Evolutionary conservation across 2,797 vertebrate species (phyloP).

Genomic region (Momotus momota): DNA sequence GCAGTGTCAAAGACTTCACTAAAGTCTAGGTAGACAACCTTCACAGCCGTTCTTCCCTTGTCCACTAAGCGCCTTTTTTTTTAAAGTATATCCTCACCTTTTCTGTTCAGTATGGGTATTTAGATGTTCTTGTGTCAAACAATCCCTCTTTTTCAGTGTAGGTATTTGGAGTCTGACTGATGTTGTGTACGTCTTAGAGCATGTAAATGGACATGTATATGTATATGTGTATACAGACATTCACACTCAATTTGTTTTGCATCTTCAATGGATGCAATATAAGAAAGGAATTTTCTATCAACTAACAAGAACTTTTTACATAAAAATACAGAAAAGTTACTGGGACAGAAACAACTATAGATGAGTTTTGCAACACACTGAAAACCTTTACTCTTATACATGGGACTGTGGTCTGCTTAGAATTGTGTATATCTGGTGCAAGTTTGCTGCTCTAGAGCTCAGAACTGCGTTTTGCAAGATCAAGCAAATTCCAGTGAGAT

Average conservation of each 20-base stretch:
- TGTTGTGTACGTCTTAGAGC: neutral
- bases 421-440: neutral
- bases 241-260: neutral
- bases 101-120: neutral
- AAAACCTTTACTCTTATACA: neutral
- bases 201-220: fast-evolving
- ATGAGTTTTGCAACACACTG: neutral
- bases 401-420: neutral
- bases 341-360: neutral
- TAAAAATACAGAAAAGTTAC: neutral
- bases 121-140: neutral
- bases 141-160: neutral
- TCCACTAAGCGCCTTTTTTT: neutral
- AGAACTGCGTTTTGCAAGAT: neutral
- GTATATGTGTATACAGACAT: neutral
- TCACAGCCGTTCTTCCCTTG: neutral
- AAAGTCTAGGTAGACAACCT: neutral
- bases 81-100: neutral
- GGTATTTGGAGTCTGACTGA: neutral
- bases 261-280: neutral
- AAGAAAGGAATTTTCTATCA: neutral
- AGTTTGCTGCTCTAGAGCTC: neutral
- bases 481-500: neutral
- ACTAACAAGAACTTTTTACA: neutral
- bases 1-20: too few species aligned